Evolutionary conservation across 2,113 vertebrate genomes (phyloP).

Genomic region (Phaethon lepturus): DNA sequence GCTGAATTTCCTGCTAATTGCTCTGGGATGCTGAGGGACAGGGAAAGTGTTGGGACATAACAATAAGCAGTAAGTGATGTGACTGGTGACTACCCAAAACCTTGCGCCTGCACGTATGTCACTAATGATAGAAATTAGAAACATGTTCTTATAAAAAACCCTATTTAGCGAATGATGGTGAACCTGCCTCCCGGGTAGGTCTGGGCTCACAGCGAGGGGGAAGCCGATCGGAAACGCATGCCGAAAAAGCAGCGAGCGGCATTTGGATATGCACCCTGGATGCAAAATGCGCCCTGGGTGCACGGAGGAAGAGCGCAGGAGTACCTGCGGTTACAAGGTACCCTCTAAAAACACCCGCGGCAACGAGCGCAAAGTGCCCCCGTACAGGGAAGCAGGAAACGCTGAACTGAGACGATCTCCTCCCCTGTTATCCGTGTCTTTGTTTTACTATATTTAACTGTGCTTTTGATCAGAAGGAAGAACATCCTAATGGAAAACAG

Average conservation of each 20-base stretch:
- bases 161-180: background rate
- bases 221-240: background rate
- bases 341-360: background rate
- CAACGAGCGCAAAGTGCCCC: background rate
- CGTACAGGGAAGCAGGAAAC: background rate
- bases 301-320: background rate
- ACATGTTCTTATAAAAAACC: background rate
- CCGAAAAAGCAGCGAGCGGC: background rate
- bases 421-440: background rate
- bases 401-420: background rate
- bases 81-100: background rate
- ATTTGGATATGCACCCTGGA: background rate
- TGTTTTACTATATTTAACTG: background rate
- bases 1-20: conserved; percentile 32
- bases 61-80: background rate
- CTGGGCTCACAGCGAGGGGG: background rate
- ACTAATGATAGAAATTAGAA: background rate
- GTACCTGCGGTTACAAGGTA: background rate
- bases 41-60: background rate
- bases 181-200: background rate
- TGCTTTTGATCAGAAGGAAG: background rate
- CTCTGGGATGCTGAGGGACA: background rate
- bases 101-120: background rate
- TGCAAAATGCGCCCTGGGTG: background rate
- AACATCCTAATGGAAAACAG: background rate